Conservation (phyloP, 2,797 vertebrate species). For the Crenichthys baileyi region DNA sequence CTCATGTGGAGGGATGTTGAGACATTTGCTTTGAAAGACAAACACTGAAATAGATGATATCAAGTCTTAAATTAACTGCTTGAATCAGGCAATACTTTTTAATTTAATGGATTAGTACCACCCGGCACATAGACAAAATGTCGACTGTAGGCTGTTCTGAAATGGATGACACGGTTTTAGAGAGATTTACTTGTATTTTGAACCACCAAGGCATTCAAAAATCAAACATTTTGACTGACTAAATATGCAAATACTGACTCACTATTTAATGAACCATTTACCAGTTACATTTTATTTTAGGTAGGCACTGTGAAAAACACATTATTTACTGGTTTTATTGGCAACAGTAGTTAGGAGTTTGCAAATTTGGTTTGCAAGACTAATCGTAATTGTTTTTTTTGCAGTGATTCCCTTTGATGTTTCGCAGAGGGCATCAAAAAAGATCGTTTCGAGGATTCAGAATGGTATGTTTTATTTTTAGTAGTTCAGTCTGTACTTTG, state of each 20-base stretch:
- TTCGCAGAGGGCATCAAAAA: conserved; percentile 27
- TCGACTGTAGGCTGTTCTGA: conserved; percentile 34
- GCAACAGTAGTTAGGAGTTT: background rate
- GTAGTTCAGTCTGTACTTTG: background rate
- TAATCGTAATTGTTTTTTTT: conserved; percentile 42
- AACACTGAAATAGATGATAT: conserved; percentile 11
- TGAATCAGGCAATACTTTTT: conserved; percentile 38
- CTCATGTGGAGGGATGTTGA: conserved; percentile 18
- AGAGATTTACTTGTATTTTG: conserved; percentile 34
- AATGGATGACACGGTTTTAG: conserved; percentile 19
- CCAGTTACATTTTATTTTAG: conserved; percentile 1
- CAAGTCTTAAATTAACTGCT: conserved; percentile 27
- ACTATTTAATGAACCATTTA: conserved; percentile 37
- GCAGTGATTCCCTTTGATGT: conserved; percentile 41
- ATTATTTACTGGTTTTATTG: background rate
- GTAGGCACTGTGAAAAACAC: background rate
- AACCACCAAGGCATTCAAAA: conserved; percentile 8
- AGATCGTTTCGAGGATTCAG: conserved; percentile 6
- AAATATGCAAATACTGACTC: conserved; percentile 11
- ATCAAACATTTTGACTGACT: conserved; percentile 10
- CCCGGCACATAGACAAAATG: conserved; percentile 50
- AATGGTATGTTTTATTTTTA: conserved; percentile 69
- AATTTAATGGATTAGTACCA: conserved; percentile 56
- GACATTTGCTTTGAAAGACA: conserved; percentile 22
- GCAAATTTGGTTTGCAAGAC: conserved; percentile 5